phyloP scores from a whole-genome alignment of 1,140 invertebrate species.

The Contarinia nasturtii region DNA sequence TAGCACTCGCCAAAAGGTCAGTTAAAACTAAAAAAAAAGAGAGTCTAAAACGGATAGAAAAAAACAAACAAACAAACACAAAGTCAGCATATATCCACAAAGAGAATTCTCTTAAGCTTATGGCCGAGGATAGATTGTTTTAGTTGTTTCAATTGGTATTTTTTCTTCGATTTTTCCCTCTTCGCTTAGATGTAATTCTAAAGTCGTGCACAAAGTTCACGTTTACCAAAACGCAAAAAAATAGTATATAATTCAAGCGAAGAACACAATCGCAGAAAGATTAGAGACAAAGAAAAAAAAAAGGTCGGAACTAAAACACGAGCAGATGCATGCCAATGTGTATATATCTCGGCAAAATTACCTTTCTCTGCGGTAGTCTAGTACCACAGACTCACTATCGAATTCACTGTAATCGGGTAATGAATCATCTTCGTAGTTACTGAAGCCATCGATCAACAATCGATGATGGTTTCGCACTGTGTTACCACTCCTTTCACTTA shows the following conservation, averaged over 20 bases:
- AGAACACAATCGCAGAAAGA: neutral
- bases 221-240: neutral
- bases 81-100: no score
- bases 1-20: no score
- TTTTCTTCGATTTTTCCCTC: no score
- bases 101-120: no score
- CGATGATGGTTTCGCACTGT: slow-evolving; percentile 7
- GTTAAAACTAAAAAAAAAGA: no score
- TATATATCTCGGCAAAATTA: slow-evolving; percentile 9
- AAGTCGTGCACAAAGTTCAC: neutral
- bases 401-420: slow-evolving; percentile 34
- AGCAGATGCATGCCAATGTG: slow-evolving; percentile 5
- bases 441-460: slow-evolving; percentile 25
- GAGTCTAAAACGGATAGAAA: no score
- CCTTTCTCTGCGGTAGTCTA: slow-evolving; percentile 30
- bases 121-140: no score
- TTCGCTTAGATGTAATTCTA: no score
- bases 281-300: neutral
- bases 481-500: neutral
- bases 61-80: no score
- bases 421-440: slow-evolving; percentile 29
- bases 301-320: neutral
- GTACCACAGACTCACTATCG: slow-evolving; percentile 30
- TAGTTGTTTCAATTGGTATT: no score
- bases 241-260: neutral